A percentile compares a stretch with the other conserved stretches of the same genome.
Evolutionary conservation across 2,113 vertebrate species (phyloP).

Genomic region (Myanophis thanlyinensis): DNA sequence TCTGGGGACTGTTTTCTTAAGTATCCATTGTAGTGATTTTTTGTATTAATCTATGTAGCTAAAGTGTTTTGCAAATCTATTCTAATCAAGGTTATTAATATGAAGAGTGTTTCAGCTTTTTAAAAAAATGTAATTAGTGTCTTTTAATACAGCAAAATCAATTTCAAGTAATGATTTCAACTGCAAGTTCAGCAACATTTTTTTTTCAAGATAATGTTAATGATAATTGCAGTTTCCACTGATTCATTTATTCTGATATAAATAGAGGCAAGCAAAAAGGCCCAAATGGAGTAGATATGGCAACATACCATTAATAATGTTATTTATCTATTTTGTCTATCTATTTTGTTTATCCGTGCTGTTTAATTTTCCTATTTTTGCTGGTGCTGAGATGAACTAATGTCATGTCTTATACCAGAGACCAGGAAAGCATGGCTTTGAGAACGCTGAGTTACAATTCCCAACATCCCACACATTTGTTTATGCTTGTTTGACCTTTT

Average conservation of each 20-base stretch:
- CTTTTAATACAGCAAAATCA: conserved; percentile 39
- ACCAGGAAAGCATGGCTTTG: not conserved
- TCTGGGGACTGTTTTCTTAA: not conserved
- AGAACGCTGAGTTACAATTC: not conserved
- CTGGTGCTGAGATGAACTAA: not conserved
- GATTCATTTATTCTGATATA: conserved; percentile 24
- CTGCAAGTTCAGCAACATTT: conserved; percentile 16
- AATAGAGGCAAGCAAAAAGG: conserved; percentile 6
- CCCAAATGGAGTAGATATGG: not conserved
- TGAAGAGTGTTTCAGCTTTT: not conserved
- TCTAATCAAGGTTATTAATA: conserved; percentile 42
- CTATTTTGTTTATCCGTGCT: not conserved
- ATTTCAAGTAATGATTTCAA: conserved; percentile 38
- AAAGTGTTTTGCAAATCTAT: conserved; percentile 31
- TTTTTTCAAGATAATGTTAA: conserved; percentile 35
- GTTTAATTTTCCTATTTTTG: not conserved
- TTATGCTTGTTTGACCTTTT: not conserved
- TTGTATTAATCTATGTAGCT: conserved; percentile 17
- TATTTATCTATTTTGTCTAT: not conserved
- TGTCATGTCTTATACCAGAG: not conserved
- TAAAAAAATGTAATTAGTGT: conserved; percentile 1
- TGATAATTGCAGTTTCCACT: conserved; percentile 25
- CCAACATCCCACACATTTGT: not conserved
- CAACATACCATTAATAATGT: not conserved
- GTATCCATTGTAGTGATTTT: not conserved